Conservation (phyloP, 2,113 vertebrate species). For the Pterocles burchelli region DNA sequence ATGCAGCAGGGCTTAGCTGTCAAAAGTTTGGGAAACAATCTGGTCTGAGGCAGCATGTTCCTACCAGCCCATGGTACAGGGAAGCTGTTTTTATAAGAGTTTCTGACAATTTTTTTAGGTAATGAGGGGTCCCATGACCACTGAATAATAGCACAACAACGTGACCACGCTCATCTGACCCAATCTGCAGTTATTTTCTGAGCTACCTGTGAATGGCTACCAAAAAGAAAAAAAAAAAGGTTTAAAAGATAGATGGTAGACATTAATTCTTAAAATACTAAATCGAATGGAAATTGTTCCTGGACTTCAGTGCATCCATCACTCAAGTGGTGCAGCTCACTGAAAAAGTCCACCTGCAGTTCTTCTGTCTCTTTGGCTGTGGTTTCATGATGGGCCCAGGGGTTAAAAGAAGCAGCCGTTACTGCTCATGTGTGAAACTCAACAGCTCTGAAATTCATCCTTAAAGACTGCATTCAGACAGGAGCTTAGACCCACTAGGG, state of each 20-base stretch:
- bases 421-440: not conserved
- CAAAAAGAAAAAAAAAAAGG: rapidly evolving
- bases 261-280: not conserved
- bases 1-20: not conserved
- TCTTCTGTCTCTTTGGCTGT: not conserved
- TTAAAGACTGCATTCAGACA: not conserved
- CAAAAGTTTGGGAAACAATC: not conserved
- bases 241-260: not conserved
- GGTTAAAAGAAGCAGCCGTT: not conserved
- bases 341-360: not conserved
- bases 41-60: not conserved
- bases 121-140: not conserved
- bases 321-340: not conserved
- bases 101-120: not conserved
- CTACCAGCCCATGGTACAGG: not conserved
- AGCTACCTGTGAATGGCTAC: not conserved
- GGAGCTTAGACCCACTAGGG: not conserved
- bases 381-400: not conserved
- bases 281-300: not conserved
- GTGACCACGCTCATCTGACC: not conserved
- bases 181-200: not conserved
- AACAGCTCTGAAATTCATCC: not conserved
- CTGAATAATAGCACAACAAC: not conserved
- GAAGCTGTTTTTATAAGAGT: not conserved
- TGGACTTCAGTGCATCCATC: not conserved